Evolutionary conservation across 2,113 vertebrate genomes (phyloP).

Genomic region (Cinclus cinclus): DNA sequence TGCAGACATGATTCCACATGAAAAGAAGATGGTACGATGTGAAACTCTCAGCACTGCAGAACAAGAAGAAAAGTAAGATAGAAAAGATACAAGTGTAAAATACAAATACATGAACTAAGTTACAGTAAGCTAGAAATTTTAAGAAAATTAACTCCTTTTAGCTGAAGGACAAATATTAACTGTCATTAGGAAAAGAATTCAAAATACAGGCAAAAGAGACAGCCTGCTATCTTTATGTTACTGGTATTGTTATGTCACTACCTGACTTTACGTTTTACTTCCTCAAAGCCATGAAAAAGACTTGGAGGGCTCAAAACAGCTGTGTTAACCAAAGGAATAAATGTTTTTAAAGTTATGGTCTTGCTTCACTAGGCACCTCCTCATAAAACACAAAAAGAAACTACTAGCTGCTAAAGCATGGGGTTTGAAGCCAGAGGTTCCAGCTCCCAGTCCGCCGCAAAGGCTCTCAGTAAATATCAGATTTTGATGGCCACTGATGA

Average conservation of each 20-base stretch:
- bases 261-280: background rate
- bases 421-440: background rate
- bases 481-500: background rate
- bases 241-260: background rate
- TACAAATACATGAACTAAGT: background rate
- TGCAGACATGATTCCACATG: background rate
- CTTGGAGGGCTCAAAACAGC: background rate
- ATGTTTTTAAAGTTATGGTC: background rate
- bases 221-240: background rate
- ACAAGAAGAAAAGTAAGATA: background rate
- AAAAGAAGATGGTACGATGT: constrained; percentile 1
- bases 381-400: background rate
- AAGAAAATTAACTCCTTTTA: background rate
- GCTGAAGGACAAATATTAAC: background rate
- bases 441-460: background rate
- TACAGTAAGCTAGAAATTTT: background rate
- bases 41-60: background rate
- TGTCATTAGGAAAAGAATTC: background rate
- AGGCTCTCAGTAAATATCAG: background rate
- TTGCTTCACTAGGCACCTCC: background rate
- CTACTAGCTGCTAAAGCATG: background rate
- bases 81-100: background rate
- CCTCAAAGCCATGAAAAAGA: background rate
- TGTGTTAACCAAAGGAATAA: background rate
- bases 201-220: background rate